phyloP scores from a whole-genome alignment of 2,113 vertebrate species.

The Tetrax tetrax region DNA sequence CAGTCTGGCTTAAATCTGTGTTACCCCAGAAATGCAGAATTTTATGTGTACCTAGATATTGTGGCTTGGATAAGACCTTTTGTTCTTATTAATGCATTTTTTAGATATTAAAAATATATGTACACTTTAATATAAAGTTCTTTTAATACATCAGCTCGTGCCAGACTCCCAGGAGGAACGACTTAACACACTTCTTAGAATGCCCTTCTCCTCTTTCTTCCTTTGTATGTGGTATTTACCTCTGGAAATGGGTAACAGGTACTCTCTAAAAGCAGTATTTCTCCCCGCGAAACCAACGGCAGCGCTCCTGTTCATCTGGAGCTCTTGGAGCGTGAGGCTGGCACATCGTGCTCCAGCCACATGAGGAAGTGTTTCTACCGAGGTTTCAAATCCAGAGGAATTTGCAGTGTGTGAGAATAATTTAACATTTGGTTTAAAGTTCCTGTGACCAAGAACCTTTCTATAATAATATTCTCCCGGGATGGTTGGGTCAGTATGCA shows the following conservation, averaged over 20 bases:
- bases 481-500: not conserved
- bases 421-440: not conserved
- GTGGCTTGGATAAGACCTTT: constrained; percentile 24
- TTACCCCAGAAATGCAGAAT: not conserved
- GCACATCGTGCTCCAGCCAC: accelerated
- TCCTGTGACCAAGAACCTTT: not conserved
- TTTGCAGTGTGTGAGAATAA: not conserved
- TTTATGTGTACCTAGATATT: not conserved
- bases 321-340: not conserved
- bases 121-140: not conserved
- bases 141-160: not conserved
- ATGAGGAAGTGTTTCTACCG: not conserved
- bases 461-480: not conserved
- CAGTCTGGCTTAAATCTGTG: not conserved
- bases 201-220: not conserved
- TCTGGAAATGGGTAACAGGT: not conserved
- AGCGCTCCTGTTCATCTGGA: not conserved
- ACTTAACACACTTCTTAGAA: not conserved
- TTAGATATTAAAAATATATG: not conserved
- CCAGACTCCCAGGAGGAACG: constrained; percentile 17
- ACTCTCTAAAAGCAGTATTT: not conserved
- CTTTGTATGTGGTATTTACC: not conserved
- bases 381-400: not conserved
- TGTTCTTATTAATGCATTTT: constrained; percentile 32
- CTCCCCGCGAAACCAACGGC: not conserved